phyloP scores from a whole-genome alignment of 2,797 vertebrate species.

The Oceanodroma leucorhoa region DNA sequence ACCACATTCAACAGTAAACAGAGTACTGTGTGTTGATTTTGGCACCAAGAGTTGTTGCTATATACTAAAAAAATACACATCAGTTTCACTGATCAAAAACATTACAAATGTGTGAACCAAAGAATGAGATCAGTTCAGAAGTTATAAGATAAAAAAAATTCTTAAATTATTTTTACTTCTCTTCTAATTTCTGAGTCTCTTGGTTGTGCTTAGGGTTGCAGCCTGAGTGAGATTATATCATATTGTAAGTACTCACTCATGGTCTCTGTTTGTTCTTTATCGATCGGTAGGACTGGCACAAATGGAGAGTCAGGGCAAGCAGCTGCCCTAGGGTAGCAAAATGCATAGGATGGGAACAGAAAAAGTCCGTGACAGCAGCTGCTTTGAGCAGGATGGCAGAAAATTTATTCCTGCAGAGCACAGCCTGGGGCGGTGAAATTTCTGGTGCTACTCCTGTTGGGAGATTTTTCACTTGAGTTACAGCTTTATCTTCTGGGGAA shows the following conservation, averaged over 20 bases:
- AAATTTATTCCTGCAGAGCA: not conserved
- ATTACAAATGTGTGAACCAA: not conserved
- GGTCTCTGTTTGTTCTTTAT: not conserved
- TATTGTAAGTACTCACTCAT: rapidly evolving
- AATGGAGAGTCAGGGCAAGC: not conserved
- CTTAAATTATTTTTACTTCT: not conserved
- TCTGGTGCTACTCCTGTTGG: not conserved
- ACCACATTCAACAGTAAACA: not conserved
- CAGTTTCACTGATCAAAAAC: not conserved
- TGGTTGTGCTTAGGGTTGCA: not conserved
- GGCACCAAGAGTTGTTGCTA: not conserved
- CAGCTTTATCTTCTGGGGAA: not conserved
- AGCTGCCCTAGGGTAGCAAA: not conserved
- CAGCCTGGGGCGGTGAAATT: not conserved
- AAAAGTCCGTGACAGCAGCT: not conserved
- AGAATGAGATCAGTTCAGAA: not conserved
- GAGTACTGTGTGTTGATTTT: not conserved
- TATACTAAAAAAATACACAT: not conserved
- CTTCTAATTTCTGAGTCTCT: not conserved
- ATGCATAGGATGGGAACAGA: not conserved
- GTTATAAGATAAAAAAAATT: not conserved
- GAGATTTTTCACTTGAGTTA: not conserved
- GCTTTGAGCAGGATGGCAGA: not conserved
- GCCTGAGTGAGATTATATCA: not conserved
- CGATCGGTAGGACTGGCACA: not conserved